phyloP scores from a whole-genome alignment of 2,797 vertebrate genomes.

The Synanceia verrucosa region DNA sequence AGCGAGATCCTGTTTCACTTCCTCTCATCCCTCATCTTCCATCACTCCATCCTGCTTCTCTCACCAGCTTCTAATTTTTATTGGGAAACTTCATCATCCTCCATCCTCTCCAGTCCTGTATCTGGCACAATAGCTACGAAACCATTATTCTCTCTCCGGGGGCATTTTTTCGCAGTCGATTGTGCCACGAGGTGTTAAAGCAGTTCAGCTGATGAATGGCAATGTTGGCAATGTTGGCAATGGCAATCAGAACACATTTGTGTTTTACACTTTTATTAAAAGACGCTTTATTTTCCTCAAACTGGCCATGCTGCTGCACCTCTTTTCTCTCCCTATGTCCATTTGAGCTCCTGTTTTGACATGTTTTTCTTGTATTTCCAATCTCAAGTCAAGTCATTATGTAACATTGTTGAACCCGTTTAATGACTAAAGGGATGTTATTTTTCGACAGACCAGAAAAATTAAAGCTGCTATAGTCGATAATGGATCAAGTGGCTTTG shows the following conservation, averaged over 20 bases:
- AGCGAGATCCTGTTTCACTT: background rate
- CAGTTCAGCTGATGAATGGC: conserved; percentile 16
- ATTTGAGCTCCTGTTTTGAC: no score
- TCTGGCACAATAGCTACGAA: conserved; percentile 28
- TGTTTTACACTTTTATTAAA: no score
- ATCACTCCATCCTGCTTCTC: conserved; percentile 4
- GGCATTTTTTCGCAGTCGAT: conserved; percentile 21
- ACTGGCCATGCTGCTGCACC: no score
- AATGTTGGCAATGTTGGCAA: no score
- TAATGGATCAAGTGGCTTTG: background rate
- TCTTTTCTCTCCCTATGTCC: no score
- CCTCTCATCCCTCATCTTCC: background rate
- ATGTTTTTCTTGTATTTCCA: background rate
- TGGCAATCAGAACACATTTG: no score
- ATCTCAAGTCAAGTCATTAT: background rate
- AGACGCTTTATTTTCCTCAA: no score
- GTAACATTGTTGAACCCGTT: background rate
- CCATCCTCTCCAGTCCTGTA: conserved; percentile 9
- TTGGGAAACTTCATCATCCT: conserved; percentile 6
- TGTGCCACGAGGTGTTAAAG: conserved; percentile 21
- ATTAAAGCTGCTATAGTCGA: background rate
- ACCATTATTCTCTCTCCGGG: conserved; percentile 16
- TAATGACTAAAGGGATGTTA: background rate
- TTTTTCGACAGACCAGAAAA: background rate
- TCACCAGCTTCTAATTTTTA: conserved; percentile 10